Evolutionary conservation across 2,888 invertebrate genomes (phyloP).

Genomic region (Drosophila paramelanica): DNA sequence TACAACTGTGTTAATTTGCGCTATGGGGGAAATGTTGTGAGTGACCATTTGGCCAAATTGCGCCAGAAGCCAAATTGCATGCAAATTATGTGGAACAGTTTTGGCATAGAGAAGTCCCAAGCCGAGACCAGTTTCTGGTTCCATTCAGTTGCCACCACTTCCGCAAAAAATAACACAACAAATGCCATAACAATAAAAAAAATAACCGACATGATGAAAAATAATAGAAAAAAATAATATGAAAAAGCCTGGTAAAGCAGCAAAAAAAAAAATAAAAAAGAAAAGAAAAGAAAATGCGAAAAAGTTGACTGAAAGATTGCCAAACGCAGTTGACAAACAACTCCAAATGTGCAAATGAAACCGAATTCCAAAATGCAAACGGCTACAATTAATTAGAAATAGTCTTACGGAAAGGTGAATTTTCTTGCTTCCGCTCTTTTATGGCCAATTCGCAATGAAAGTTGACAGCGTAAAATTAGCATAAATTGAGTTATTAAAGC

Average conservation of each 20-base stretch:
- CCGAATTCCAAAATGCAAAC: conserved; percentile 52
- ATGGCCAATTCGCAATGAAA: conserved; percentile 57
- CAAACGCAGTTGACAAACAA: conserved; percentile 30
- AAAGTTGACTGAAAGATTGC: conserved; percentile 28
- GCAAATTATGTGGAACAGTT: conserved; percentile 75
- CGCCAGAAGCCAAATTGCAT: conserved; percentile 74
- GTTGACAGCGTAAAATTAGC: conserved; percentile 43
- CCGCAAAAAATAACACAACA: conserved; percentile 58
- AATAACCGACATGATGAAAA: background rate
- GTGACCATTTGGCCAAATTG: conserved; percentile 65
- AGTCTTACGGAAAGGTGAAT: background rate
- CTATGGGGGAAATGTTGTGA: conserved; percentile 44
- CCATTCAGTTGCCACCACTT: conserved; percentile 48
- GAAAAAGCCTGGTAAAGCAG: background rate
- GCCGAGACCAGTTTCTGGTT: conserved; percentile 37
- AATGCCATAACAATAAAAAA: conserved; percentile 57
- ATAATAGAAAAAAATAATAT: background rate
- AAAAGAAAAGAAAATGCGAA: conserved; percentile 24
- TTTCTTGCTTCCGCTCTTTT: conserved; percentile 13
- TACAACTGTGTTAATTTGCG: conserved; percentile 74
- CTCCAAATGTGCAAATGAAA: conserved; percentile 25
- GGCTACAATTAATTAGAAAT: conserved; percentile 52
- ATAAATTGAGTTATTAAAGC: conserved; percentile 71
- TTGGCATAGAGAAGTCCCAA: conserved; percentile 1
- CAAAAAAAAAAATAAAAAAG: too few relatives aligned